Base-by-base conservation (phyloP, 1,140 invertebrate species). In the Cylas formicarius region DNA sequence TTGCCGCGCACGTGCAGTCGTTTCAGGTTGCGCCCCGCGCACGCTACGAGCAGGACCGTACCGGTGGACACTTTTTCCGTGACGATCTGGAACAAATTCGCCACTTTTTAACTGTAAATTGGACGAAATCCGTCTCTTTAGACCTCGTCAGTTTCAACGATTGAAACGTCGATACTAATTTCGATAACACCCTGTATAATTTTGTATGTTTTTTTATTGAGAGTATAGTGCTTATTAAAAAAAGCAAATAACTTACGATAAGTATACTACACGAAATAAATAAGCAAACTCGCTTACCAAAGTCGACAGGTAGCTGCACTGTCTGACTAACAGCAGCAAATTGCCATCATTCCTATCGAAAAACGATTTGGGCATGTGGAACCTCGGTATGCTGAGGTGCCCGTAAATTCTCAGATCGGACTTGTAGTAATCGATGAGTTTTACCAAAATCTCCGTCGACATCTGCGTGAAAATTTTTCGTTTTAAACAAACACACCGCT, bases 61-160 rank as follows among this genome's bases (percentile, higher is more conserved):
- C 80, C 73, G 0, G 86, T 88, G 1, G 86, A 90, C 35, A 91
- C 76, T 58, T 82, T 71, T 57, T 90, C 86, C 3, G 82, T 72
- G 11, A 90, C 75, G 50, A 86, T 69, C 82, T 84, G 53, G 18
- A 62, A 59, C 6, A 33, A 33, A 33, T 33, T 13, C 7, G 9
- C 13, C 13, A n/a, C n/a, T n/a, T n/a, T n/a, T n/a, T n/a, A n/a
- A n/a, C n/a, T n/a, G n/a, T n/a, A n/a, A n/a, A n/a, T n/a, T n/a
- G n/a, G n/a, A n/a, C n/a, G n/a, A n/a, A n/a, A n/a, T n/a, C n/a
- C n/a, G n/a, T n/a, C n/a, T n/a, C n/a, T n/a, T n/a, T n/a, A n/a
- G n/a, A n/a, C n/a, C n/a, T n/a, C n/a, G n/a, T n/a, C n/a, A n/a
- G n/a, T n/a, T n/a, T n/a, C n/a, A n/a, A n/a, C n/a, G n/a, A n/a